Evolutionary conservation across 35 echinoderm and acorn worm species (phyloP), one percentile per base, ranked within the genome.

Genomic region (Amphiura filiformis): DNA sequence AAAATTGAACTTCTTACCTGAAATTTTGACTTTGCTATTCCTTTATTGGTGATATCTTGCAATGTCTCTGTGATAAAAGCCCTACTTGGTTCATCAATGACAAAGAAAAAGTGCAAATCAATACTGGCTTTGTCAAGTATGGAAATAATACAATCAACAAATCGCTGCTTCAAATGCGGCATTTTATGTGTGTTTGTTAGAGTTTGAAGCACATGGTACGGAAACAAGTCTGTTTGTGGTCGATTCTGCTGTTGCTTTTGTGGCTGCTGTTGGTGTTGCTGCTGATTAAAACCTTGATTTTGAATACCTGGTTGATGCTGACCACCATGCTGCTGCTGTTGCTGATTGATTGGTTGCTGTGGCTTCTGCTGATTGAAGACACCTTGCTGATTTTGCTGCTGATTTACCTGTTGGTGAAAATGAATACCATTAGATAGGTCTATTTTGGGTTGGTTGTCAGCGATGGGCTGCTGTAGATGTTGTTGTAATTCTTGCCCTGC

Each of bases 91-190:
- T 82, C 84, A 83, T 98, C 96, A 39, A 92, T 87, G 0, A 98
- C 96, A 80, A 98, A 94, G 76, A 98, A 98, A 56, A 98, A 98
- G 38, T 94, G 86, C 32, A 98, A 76, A 89, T 98, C 81, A 33
- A 98, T 56, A 13, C 93, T 92, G 5, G 96, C 42, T 40, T 87
- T 87, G 28, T 78, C 80, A 36, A 98, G 83, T 56, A 98, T 92
- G 52, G 96, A 98, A 34, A 79, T 92, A 17, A 84, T 86, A 37
- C 92, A 92, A 3, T 85, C 90, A 34, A 91, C 84, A 89, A 98
- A 98, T 32, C 92, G 75, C 22, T 81, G 89, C 65, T 94, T 92
- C 42, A 98, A 64, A 81, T 98, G 88, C 0, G 89, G 89, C 37
- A 89, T 89, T 79, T 76, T 91, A 36, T 94, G 52, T 0, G 93